phyloP scores from a whole-genome alignment of 2,888 invertebrate genomes.

The Cylindroiulus punctatus region DNA sequence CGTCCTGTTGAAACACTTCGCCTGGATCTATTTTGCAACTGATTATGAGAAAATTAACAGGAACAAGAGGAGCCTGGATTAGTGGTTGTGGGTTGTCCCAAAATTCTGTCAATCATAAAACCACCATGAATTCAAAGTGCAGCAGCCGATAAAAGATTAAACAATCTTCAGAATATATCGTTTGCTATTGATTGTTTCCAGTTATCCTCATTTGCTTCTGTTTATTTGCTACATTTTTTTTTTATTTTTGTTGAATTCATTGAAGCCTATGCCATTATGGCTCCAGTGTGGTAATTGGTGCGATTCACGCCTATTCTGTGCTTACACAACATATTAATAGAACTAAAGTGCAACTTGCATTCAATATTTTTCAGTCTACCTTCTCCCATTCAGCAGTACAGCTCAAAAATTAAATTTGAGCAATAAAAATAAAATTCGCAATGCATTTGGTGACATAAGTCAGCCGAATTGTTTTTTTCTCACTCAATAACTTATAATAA shows the following conservation, averaged over 20 bases:
- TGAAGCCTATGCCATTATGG: neutral
- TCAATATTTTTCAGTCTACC: neutral
- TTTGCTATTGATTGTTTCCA: neutral
- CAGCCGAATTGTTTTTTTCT: neutral
- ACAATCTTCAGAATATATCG: neutral
- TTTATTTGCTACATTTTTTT: neutral
- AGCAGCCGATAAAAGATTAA: neutral
- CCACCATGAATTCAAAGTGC: neutral
- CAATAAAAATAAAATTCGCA: neutral
- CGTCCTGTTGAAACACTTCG: neutral
- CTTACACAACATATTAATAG: neutral
- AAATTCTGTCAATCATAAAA: neutral
- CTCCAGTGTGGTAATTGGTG: neutral
- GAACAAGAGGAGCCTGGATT: neutral
- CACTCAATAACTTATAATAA: neutral
- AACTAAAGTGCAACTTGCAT: neutral
- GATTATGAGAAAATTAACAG: neutral
- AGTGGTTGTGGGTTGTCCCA: slow-evolving; percentile 11
- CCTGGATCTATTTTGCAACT: neutral
- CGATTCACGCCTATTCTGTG: neutral
- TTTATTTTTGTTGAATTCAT: neutral
- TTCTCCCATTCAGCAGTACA: neutral
- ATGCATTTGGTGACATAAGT: neutral
- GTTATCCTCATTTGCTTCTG: neutral
- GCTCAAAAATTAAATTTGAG: neutral